Percentiles rank a stretch among this genome's conserved stretches.
Conservation (phyloP, 2,888 invertebrate genomes). For the Bombylius major region DNA sequence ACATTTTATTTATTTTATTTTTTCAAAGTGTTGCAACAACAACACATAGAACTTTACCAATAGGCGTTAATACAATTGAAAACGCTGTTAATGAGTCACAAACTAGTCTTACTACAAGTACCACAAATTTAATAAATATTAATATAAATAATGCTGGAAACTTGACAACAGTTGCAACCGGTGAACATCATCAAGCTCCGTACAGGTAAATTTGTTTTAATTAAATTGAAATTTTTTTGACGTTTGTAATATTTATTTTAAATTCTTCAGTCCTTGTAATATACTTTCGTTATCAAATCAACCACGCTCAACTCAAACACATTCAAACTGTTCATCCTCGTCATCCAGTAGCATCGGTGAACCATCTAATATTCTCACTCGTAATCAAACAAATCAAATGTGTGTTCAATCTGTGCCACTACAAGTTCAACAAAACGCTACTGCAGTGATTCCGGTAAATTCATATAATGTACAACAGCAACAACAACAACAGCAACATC, state of each 20-base stretch:
- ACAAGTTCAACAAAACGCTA: constrained; percentile 7
- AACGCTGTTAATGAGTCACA: constrained; percentile 19
- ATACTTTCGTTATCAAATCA: constrained; percentile 14
- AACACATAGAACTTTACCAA: constrained; percentile 23
- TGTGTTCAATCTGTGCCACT: constrained; percentile 5
- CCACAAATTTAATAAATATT: constrained; percentile 37
- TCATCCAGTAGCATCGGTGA: constrained; percentile 16
- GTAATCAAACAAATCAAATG: constrained; percentile 9
- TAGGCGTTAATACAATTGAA: constrained; percentile 17
- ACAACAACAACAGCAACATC: constrained; percentile 13
- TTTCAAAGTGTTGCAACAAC: constrained; percentile 24
- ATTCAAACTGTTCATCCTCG: constrained; percentile 17
- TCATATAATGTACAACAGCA: constrained; percentile 10
- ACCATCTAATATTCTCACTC: constrained; percentile 10
- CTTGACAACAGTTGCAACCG: constrained; percentile 35
- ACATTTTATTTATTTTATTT: too few species aligned
- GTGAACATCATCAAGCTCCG: constrained; percentile 36
- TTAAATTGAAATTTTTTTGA: background rate
- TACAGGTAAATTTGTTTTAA: constrained; percentile 20
- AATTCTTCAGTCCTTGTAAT: constrained; percentile 12
- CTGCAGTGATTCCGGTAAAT: constrained; percentile 4
- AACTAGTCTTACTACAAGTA: constrained; percentile 35
- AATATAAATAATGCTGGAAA: constrained; percentile 37
- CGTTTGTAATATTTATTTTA: background rate
- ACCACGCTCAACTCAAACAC: constrained; percentile 20